These are phyloP conservation scores for Lacerta agilis DNA, from an alignment of 2,797 vertebrate genomes.

Conservation along the genomic window DNA sequence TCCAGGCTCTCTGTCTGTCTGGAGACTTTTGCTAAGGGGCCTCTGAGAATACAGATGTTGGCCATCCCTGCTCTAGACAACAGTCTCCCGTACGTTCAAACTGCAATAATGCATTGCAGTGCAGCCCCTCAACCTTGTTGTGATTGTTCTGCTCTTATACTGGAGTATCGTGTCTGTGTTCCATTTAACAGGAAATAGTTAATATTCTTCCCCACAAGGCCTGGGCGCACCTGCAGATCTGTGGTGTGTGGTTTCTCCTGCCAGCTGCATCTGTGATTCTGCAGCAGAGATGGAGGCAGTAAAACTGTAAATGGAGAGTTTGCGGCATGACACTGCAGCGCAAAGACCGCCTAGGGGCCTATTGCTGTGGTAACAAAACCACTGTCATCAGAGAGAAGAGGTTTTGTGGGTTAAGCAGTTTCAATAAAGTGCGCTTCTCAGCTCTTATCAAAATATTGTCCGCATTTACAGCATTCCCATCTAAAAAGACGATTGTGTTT, in stretches of 20 bases:
- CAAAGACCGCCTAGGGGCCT: constrained; percentile 65
- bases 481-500: not conserved
- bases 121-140: not conserved
- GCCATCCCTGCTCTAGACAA: not conserved
- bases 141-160: constrained; percentile 2
- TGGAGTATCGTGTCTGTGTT: constrained; percentile 54
- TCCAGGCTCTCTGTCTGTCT: not conserved
- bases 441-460: constrained; percentile 18
- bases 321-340: constrained; percentile 68
- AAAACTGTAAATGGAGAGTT: constrained; percentile 73
- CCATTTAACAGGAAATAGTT: constrained; percentile 80
- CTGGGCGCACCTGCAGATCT: constrained; percentile 80
- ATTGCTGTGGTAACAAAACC: constrained; percentile 57
- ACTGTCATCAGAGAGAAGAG: constrained; percentile 40
- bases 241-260: constrained; percentile 82
- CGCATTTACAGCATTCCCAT: not conserved
- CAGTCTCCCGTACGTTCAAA: not conserved
- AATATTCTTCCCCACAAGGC: constrained; percentile 76
- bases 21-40: not conserved
- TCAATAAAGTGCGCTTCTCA: constrained; percentile 40
- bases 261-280: constrained; percentile 79
- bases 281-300: constrained; percentile 65
- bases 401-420: constrained; percentile 40
- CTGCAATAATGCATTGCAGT: not conserved
- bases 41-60: not conserved